A percentile compares a stretch with the other conserved stretches of the same genome.
phyloP scores from a whole-genome alignment of 2,797 vertebrate genomes.

The Tenualosa ilisha region DNA sequence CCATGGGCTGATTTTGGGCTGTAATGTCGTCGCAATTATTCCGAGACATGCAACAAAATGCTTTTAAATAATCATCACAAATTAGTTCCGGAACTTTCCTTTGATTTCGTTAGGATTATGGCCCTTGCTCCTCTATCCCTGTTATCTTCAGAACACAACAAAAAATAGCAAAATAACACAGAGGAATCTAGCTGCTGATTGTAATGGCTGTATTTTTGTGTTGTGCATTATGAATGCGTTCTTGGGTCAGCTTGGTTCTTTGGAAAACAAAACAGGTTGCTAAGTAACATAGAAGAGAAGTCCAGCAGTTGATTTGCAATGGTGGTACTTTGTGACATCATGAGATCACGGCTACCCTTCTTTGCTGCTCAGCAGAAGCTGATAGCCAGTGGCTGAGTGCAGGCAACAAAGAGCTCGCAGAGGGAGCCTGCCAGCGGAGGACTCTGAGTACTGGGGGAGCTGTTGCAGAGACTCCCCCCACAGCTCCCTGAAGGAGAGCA shows the following conservation, averaged over 20 bases:
- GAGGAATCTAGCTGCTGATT: not conserved
- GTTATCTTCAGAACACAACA: not conserved
- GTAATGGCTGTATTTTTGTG: not conserved
- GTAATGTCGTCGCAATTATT: not conserved
- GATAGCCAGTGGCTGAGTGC: not conserved
- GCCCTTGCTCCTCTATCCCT: too few species aligned
- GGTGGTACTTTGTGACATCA: not conserved
- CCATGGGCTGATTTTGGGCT: not conserved
- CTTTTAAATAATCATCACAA: not conserved
- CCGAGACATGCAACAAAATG: not conserved
- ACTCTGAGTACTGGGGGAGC: conserved; percentile 42
- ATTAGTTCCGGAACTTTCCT: not conserved
- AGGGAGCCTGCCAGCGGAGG: conserved; percentile 24
- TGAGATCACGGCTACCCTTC: not conserved
- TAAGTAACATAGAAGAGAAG: not conserved
- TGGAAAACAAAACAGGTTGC: too few species aligned
- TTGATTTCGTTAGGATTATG: not conserved
- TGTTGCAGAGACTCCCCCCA: conserved; percentile 33
- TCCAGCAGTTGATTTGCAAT: not conserved
- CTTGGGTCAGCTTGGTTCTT: too few species aligned
- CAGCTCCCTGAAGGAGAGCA: conserved; percentile 49
- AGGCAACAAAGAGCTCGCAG: not conserved
- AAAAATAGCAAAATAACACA: not conserved
- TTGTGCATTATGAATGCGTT: too few species aligned
- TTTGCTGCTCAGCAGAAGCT: not conserved